Evolutionary conservation across 2,888 invertebrate genomes (phyloP).

Genomic region (Tethea ocularis): DNA sequence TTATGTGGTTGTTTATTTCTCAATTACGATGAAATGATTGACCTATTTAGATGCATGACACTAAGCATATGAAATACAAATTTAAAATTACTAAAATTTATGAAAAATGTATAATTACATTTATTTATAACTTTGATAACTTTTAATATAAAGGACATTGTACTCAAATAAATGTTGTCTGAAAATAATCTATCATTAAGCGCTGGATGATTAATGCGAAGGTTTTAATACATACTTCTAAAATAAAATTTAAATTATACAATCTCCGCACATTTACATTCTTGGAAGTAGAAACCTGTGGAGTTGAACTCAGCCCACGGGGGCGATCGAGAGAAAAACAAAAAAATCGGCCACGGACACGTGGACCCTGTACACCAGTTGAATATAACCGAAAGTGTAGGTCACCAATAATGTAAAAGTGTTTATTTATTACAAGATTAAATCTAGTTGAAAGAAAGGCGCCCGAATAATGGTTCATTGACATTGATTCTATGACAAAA

Average conservation of each 20-base stretch:
- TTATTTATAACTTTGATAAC: not conserved
- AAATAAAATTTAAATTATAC: not conserved
- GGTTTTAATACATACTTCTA: not conserved
- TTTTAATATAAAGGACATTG: slow-evolving; percentile 9
- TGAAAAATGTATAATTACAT: no score
- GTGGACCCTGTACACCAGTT: slow-evolving; percentile 4
- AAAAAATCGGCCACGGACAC: not conserved
- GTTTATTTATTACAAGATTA: slow-evolving; percentile 23
- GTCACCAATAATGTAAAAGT: slow-evolving; percentile 10
- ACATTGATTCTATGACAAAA: slow-evolving; percentile 66
- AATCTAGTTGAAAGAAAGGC: slow-evolving; percentile 29
- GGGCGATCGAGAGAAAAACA: slow-evolving; percentile 6
- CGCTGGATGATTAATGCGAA: not conserved
- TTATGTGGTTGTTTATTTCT: no score
- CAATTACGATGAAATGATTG: no score
- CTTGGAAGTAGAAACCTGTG: not conserved
- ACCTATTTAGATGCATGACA: no score
- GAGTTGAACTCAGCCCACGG: not conserved
- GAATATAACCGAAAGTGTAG: not conserved
- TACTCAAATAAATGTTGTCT: not conserved
- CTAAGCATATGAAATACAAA: no score
- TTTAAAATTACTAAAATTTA: no score
- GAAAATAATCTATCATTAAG: not conserved
- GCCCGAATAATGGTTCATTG: slow-evolving; percentile 59
- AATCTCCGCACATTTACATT: not conserved